Percentiles rank a stretch among this genome's conserved stretches.
These are phyloP conservation scores for Lepisosteus osseus DNA, from an alignment of 2,113 vertebrate species.

Conservation along the genomic window DNA sequence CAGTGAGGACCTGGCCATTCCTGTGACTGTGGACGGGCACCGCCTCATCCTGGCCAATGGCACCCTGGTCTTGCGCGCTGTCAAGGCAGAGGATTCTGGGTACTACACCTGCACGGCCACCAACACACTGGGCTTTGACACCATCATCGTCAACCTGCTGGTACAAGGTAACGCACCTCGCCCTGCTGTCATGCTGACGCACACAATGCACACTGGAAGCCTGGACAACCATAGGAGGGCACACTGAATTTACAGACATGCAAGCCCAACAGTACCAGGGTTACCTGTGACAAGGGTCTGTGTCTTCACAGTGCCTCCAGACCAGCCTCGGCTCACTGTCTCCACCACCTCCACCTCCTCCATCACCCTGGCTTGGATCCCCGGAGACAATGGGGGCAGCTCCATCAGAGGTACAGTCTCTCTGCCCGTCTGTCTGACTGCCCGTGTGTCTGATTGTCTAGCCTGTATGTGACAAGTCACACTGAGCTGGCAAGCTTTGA, in stretches of 20 bases:
- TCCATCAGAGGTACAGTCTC: constrained; percentile 67
- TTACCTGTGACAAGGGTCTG: background rate
- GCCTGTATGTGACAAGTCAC: too few species aligned
- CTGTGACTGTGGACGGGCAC: constrained; percentile 83
- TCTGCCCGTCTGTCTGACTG: background rate
- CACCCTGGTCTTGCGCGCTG: constrained; percentile 84
- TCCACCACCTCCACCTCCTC: constrained; percentile 91
- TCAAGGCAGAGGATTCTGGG: constrained; percentile 93
- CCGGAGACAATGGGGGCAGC: constrained; percentile 94
- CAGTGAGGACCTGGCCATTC: constrained; percentile 92
- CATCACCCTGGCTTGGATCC: constrained; percentile 96
- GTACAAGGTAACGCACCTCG: constrained; percentile 81
- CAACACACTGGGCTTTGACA: constrained; percentile 95
- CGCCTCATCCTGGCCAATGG: constrained; percentile 88
- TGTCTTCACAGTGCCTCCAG: constrained; percentile 78
- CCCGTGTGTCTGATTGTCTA: too few species aligned
- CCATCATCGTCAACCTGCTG: constrained; percentile 93
- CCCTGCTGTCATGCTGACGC: background rate
- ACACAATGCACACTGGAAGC: background rate
- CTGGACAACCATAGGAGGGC: background rate
- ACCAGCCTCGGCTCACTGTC: constrained; percentile 92
- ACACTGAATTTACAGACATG: too few species aligned
- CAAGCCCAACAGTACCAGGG: too few species aligned
- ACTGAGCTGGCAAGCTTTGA: too few species aligned
- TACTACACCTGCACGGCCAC: constrained; percentile 98